Percentiles rank a stretch among this genome's conserved stretches.
Evolutionary conservation across 2,888 invertebrate species (phyloP).

Genomic region (Torymus texanus): DNA sequence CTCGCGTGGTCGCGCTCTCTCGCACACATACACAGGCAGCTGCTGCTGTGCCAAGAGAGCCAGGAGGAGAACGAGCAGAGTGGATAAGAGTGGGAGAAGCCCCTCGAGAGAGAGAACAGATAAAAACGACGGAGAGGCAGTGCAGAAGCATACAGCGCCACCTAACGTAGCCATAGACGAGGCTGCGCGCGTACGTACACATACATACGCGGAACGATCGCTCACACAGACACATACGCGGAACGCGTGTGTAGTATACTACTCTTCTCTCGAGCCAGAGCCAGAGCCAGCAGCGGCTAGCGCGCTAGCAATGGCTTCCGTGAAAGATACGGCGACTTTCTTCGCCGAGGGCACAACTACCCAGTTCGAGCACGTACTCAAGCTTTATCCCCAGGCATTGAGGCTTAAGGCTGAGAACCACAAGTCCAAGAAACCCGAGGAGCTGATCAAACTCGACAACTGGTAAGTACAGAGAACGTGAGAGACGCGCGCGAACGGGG

Average conservation of each 20-base stretch:
- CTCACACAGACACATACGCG: too few species aligned
- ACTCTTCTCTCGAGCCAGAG: too few species aligned
- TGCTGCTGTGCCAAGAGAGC: too few species aligned
- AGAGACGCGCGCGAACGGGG: not conserved
- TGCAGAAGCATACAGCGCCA: too few species aligned
- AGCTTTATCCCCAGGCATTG: conserved; percentile 93
- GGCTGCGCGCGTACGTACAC: too few species aligned
- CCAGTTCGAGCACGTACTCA: conserved; percentile 91
- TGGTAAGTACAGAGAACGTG: conserved; percentile 83
- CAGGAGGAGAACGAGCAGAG: too few species aligned
- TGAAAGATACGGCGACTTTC: conserved; percentile 94
- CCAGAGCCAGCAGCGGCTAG: not conserved
- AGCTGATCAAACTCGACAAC: conserved; percentile 94
- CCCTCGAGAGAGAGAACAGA: too few species aligned
- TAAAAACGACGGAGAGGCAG: too few species aligned
- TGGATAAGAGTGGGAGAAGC: too few species aligned
- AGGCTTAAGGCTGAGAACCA: conserved; percentile 89
- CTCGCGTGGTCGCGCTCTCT: conserved; percentile 9
- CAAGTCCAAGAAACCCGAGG: conserved; percentile 94
- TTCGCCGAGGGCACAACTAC: conserved; percentile 91
- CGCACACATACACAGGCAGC: conserved; percentile 4
- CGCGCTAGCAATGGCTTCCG: conserved; percentile 83
- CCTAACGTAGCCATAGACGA: too few species aligned
- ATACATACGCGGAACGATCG: too few species aligned
- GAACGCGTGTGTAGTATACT: too few species aligned